phyloP scores from a whole-genome alignment of 2,113 vertebrate genomes.

The Thryonomys swinderianus region DNA sequence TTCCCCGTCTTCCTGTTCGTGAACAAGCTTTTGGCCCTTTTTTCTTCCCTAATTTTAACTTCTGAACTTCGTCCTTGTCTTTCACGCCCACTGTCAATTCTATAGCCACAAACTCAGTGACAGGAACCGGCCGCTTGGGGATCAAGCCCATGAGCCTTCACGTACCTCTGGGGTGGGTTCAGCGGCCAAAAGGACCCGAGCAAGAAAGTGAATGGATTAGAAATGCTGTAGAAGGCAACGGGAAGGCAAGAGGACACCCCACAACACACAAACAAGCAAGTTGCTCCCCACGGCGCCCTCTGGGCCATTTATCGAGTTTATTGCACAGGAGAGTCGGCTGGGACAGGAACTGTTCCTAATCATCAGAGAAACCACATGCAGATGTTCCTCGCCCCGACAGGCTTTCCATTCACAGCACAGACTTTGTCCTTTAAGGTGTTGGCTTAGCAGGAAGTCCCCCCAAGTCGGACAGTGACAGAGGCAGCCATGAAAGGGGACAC shows the following conservation, averaged over 20 bases:
- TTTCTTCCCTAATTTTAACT: background rate
- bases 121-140: background rate
- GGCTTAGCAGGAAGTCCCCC: slow-evolving; percentile 14
- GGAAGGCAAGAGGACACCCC: background rate
- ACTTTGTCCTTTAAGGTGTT: slow-evolving; percentile 10
- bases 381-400: background rate
- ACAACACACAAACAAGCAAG: background rate
- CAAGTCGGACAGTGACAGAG: slow-evolving; percentile 39
- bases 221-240: background rate
- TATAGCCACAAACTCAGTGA: background rate
- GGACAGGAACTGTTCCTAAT: background rate
- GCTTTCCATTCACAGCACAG: background rate
- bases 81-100: background rate
- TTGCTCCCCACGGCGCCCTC: background rate
- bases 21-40: background rate
- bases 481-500: background rate
- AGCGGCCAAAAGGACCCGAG: background rate
- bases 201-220: slow-evolving; percentile 1
- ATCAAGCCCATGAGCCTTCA: slow-evolving; percentile 47
- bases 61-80: background rate
- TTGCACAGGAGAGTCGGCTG: background rate
- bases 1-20: background rate
- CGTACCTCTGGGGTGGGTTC: background rate
- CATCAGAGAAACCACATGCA: background rate
- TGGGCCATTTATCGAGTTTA: background rate